Evolutionary conservation across 2,888 invertebrate species (phyloP).

Genomic region (Chrysomela aeneicollis): DNA sequence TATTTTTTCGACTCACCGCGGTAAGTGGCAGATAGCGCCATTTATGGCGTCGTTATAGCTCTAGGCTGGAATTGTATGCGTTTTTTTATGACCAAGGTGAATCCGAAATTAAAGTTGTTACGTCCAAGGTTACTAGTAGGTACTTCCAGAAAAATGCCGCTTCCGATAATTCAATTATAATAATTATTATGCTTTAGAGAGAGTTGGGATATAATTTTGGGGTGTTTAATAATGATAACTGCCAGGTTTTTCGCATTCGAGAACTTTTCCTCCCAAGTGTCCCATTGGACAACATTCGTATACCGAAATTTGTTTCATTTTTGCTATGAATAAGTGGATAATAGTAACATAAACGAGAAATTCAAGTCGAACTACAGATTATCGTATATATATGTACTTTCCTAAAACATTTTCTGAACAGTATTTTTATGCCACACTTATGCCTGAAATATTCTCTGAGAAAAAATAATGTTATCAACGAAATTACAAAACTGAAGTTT

Average conservation of each 20-base stretch:
- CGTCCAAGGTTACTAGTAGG: conserved; percentile 21
- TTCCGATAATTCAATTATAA: conserved; percentile 28
- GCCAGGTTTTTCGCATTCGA: conserved; percentile 17
- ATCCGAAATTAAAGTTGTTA: conserved; percentile 33
- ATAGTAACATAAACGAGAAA: not conserved
- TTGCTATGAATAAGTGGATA: not conserved
- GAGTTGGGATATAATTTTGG: conserved; percentile 26
- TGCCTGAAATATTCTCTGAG: too few species aligned
- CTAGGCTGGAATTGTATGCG: conserved; percentile 24
- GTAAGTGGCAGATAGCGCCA: conserved; percentile 15
- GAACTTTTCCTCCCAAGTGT: not conserved
- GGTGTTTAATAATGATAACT: conserved; percentile 30
- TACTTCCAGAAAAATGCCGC: conserved; percentile 25
- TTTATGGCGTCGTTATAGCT: conserved; percentile 22
- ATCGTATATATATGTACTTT: too few species aligned
- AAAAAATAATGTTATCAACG: too few species aligned
- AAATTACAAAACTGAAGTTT: too few species aligned
- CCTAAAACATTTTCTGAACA: too few species aligned
- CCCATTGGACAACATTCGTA: not conserved
- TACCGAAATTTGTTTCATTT: not conserved
- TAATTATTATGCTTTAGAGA: conserved; percentile 29
- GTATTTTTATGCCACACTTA: too few species aligned
- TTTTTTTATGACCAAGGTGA: conserved; percentile 30
- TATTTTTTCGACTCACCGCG: conserved; percentile 29
- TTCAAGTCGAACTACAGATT: too few species aligned